Conservation (phyloP, 2,888 invertebrate species). For the Orthonychiurus folsomi region DNA sequence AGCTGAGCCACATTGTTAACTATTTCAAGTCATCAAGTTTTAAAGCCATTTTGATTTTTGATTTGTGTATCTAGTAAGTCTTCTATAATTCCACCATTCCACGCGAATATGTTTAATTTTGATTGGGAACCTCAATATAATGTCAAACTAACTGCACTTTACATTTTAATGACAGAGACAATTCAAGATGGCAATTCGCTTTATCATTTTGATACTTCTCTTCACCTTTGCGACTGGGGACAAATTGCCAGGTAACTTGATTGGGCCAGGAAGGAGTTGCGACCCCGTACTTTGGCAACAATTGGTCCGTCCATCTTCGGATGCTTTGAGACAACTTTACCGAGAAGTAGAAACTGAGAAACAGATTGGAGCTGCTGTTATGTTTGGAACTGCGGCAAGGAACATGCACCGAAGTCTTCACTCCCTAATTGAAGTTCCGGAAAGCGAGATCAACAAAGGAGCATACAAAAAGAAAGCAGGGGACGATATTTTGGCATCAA, state of each 20-base stretch:
- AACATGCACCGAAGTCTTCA: background rate
- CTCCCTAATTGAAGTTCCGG: background rate
- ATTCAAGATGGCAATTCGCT: background rate
- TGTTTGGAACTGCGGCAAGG: background rate
- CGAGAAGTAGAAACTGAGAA: background rate
- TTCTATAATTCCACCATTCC: too few species aligned
- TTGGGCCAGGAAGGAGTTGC: background rate
- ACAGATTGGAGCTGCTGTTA: background rate
- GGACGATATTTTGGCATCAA: background rate
- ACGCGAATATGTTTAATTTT: too few species aligned
- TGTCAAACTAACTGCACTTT: too few species aligned
- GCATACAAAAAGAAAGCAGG: background rate
- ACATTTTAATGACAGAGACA: background rate
- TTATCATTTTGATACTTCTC: background rate
- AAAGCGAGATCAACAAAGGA: background rate
- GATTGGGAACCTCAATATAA: too few species aligned
- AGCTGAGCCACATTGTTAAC: too few species aligned
- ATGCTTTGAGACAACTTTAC: background rate
- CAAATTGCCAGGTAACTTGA: background rate
- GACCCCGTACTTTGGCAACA: background rate
- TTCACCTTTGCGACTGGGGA: background rate
- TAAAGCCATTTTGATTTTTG: too few species aligned
- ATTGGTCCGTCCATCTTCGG: background rate
- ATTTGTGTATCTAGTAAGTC: too few species aligned
- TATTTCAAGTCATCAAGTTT: too few species aligned